Evolutionary conservation across 2,797 vertebrate species (phyloP).

Genomic region (Scomberomorus guttatus): DNA sequence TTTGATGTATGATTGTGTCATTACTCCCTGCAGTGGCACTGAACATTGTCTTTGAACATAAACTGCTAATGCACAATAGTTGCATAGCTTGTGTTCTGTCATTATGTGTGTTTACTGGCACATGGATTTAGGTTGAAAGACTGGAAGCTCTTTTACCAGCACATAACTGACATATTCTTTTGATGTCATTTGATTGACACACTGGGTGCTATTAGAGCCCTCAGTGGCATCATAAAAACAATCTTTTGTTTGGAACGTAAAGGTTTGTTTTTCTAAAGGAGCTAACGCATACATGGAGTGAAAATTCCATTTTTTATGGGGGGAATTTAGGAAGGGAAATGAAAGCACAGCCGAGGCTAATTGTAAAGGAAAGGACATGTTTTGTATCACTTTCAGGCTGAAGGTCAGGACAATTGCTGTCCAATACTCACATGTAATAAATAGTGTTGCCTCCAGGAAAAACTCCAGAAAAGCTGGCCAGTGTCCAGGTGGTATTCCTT

Average conservation of each 20-base stretch:
- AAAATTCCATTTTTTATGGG: slow-evolving; percentile 7
- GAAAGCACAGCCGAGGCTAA: slow-evolving; percentile 53
- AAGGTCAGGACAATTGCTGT: slow-evolving; percentile 65
- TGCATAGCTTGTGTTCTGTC: slow-evolving; percentile 6
- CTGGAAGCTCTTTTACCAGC: neutral
- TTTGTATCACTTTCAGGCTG: slow-evolving; percentile 49
- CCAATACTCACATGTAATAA: slow-evolving; percentile 46
- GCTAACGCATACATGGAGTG: neutral
- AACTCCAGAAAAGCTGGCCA: slow-evolving; percentile 20
- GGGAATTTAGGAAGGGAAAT: slow-evolving; percentile 22
- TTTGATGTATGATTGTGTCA: slow-evolving; percentile 15
- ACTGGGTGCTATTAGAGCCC: neutral
- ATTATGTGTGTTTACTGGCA: neutral
- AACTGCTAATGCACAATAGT: slow-evolving; percentile 25
- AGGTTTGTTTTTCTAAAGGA: slow-evolving; percentile 3
- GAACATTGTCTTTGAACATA: slow-evolving; percentile 30
- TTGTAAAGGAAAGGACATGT: slow-evolving; percentile 62
- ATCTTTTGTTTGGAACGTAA: neutral
- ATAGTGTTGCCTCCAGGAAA: slow-evolving; percentile 41
- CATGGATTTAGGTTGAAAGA: slow-evolving; percentile 15
- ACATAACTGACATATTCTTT: slow-evolving; percentile 15
- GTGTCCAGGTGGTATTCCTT: slow-evolving; percentile 38
- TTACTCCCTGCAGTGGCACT: slow-evolving; percentile 8
- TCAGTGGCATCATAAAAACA: slow-evolving; percentile 6
- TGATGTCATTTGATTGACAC: neutral